Conservation (phyloP, 1,140 invertebrate species). For the Lordiphosa mommai region DNA sequence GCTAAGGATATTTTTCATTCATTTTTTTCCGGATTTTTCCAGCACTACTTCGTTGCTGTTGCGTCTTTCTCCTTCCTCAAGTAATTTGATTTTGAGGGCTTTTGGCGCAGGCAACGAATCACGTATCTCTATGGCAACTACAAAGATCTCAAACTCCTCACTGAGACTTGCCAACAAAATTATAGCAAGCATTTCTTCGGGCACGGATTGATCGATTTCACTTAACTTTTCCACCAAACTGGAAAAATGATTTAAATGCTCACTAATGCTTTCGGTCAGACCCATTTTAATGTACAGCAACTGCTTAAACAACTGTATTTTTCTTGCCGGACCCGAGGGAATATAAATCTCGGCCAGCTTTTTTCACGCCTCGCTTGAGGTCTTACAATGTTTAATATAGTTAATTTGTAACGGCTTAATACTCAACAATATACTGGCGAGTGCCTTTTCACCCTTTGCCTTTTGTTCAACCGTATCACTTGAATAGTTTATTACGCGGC, state of each 20-base stretch:
- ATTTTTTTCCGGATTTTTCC: conserved; percentile 14
- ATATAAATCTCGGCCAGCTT: neutral
- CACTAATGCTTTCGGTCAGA: conserved; percentile 2
- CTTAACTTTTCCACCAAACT: conserved; percentile 3
- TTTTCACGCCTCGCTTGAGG: neutral
- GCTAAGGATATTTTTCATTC: too few species aligned
- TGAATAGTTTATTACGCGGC: neutral
- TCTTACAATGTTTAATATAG: neutral
- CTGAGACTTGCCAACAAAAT: conserved; percentile 3
- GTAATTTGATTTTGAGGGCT: conserved; percentile 7
- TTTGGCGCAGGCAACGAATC: too few species aligned
- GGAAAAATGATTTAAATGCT: conserved; percentile 8
- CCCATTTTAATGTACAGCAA: conserved; percentile 4
- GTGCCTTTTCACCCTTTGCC: neutral
- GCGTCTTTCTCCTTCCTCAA: conserved; percentile 4
- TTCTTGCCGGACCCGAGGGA: neutral
- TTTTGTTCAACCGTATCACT: too few species aligned
- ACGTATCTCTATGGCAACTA: too few species aligned
- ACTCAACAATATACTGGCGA: neutral
- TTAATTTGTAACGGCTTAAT: neutral
- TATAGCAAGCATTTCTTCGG: conserved; percentile 7
- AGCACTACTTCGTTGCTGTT: conserved; percentile 13
- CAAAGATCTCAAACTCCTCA: conserved; percentile 2
- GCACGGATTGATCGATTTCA: neutral
- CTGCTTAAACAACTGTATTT: conserved; percentile 8